Evolutionary conservation across 2,888 invertebrate genomes (phyloP), one percentile per base, ranked within the genome.

Genomic region (Mechanitis mazaeus): DNA sequence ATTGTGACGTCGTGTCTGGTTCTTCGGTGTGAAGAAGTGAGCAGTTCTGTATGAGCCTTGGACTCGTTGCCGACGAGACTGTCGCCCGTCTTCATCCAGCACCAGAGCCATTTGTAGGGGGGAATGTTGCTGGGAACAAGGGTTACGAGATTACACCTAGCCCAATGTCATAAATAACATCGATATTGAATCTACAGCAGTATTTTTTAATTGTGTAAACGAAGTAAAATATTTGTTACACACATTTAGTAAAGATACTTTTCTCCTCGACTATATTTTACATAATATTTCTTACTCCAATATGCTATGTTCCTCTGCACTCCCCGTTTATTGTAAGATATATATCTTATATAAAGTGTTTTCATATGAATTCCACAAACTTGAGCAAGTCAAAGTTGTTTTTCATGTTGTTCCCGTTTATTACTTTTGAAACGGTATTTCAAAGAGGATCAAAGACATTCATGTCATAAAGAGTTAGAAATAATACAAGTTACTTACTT

Each of bases 91-190:
- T 79, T 78, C 75, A 85, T 76, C 80, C 85, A 83, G 69, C 93
- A 93, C 85, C 93, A 92, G 69, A 94, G 81, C 94, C 94, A 94
- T 69, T 93, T 93, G 80, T 93, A 93, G 7, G 94, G 94, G 0
- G 94, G 93, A 68, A 93, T 91, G 75, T 92, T 92, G 81, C 93
- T 92, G 77, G 33, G 60, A 56, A 45, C 28, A 47, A 56, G 46
- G 11, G 42, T 9, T 42, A 9, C 6, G 2, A 35, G 20, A 20
- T 20, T 35, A 35, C 3, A 35, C 35, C 35, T 35, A 35, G 20
- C 20, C 20, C 20, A 20, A 20, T 20, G 20, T 20, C 20, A 20
- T 20, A 20, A 20, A 20, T 20, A 20, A 20, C 20, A 20, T 20
- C 20, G 20, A 20, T 20, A 20, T 20, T 35, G 2, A 35, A 1